Evolutionary conservation across 2,797 vertebrate genomes (phyloP).

Genomic region (Okamejei kenojei): DNA sequence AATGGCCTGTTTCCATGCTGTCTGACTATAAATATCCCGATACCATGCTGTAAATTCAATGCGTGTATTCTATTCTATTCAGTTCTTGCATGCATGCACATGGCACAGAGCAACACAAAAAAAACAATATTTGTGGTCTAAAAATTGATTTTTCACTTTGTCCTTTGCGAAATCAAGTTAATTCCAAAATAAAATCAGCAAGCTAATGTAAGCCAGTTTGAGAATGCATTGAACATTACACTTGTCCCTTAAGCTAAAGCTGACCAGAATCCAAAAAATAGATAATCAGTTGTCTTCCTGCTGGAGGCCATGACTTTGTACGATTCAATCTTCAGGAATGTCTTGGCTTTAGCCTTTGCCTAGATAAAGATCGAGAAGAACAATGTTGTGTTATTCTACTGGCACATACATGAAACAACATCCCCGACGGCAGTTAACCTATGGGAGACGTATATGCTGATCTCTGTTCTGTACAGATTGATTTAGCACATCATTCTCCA

Average conservation of each 20-base stretch:
- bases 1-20: too few species aligned
- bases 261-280: constrained; percentile 64
- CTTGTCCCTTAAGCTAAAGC: constrained; percentile 58
- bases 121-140: not conserved
- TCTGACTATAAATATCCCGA: not conserved
- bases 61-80: not conserved
- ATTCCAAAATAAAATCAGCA: not conserved
- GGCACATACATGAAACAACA: not conserved
- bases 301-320: constrained; percentile 57
- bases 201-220: constrained; percentile 55
- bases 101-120: not conserved
- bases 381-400: not conserved
- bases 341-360: constrained; percentile 53
- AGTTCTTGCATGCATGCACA: not conserved
- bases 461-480: not conserved
- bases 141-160: constrained; percentile 11
- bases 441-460: not conserved
- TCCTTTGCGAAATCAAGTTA: not conserved
- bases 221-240: constrained; percentile 52
- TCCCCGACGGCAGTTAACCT: not conserved
- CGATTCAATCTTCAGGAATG: constrained; percentile 56
- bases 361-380: constrained; percentile 40
- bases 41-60: not conserved
- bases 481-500: not conserved
- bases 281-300: constrained; percentile 68